Evolutionary conservation across 2,797 vertebrate species (phyloP).

Genomic region (Catostomus latipinnis): DNA sequence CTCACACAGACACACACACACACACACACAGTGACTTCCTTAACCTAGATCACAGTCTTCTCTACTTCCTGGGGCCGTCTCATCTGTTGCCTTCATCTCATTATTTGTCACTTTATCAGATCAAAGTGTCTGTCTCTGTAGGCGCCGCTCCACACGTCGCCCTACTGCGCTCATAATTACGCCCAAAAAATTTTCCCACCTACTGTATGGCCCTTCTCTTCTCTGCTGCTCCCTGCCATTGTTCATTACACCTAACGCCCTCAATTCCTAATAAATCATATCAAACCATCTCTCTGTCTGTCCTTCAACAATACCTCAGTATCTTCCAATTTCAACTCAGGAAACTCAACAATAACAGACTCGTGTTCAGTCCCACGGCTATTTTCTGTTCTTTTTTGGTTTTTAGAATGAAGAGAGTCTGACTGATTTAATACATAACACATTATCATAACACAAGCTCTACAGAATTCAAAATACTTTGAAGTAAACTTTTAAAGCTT

Average conservation of each 20-base stretch:
- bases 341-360: conserved; percentile 8
- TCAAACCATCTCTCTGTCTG: conserved; percentile 8
- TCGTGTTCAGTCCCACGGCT: background rate
- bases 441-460: too few species aligned
- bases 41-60: conserved; percentile 42
- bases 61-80: conserved; percentile 44
- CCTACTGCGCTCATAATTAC: conserved; percentile 70
- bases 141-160: conserved; percentile 49
- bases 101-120: conserved; percentile 72
- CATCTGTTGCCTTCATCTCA: conserved; percentile 61
- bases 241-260: conserved; percentile 65
- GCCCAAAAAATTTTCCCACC: conserved; percentile 65
- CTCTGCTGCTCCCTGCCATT: conserved; percentile 39
- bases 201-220: conserved; percentile 37
- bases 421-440: too few species aligned
- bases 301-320: background rate
- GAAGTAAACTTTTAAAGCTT: too few species aligned
- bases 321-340: background rate
- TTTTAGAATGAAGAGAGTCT: too few species aligned
- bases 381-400: background rate
- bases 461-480: too few species aligned
- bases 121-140: conserved; percentile 61
- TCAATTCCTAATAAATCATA: conserved; percentile 30
- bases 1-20: conserved; percentile 50
- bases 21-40: background rate